Percentiles rank a stretch among this genome's conserved stretches.
Evolutionary conservation across 2,888 invertebrate species (phyloP).

Genomic region (Xanthia icteritia): DNA sequence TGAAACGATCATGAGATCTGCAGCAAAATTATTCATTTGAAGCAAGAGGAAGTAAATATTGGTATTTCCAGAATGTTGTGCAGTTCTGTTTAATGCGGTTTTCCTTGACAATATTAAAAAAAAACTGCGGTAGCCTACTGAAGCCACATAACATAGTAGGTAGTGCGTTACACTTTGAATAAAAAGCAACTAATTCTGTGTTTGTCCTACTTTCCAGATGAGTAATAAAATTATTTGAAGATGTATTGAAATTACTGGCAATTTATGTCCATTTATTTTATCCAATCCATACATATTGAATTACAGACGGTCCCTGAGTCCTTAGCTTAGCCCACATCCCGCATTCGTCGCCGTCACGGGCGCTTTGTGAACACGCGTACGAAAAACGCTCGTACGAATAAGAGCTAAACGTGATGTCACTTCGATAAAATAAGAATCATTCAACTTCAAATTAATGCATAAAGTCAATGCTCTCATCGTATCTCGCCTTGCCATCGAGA

Average conservation of each 20-base stretch:
- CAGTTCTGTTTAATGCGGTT: constrained; percentile 3
- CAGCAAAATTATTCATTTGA: not conserved
- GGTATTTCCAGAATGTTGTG: constrained; percentile 28
- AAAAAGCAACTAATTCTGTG: not conserved
- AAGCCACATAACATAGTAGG: not conserved
- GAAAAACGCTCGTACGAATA: not conserved
- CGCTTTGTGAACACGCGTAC: not conserved
- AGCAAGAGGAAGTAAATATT: constrained; percentile 11
- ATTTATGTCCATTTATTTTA: not conserved
- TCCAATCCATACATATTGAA: not conserved
- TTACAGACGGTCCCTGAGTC: not conserved
- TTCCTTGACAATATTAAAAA: constrained; percentile 34
- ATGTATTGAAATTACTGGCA: constrained; percentile 11
- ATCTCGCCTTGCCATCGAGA: constrained; percentile 6
- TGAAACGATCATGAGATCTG: no score
- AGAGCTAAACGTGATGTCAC: not conserved
- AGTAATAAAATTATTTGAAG: constrained; percentile 11
- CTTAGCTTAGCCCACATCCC: no score
- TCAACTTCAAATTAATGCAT: constrained; percentile 21
- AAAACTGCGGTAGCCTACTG: not conserved
- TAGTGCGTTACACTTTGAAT: not conserved
- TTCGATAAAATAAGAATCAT: constrained; percentile 19
- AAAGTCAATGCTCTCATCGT: constrained; percentile 31
- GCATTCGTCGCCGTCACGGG: no score
- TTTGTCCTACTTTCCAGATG: constrained; percentile 12